Conservation (phyloP, 2,113 vertebrate genomes). For the Cololabis saira region DNA sequence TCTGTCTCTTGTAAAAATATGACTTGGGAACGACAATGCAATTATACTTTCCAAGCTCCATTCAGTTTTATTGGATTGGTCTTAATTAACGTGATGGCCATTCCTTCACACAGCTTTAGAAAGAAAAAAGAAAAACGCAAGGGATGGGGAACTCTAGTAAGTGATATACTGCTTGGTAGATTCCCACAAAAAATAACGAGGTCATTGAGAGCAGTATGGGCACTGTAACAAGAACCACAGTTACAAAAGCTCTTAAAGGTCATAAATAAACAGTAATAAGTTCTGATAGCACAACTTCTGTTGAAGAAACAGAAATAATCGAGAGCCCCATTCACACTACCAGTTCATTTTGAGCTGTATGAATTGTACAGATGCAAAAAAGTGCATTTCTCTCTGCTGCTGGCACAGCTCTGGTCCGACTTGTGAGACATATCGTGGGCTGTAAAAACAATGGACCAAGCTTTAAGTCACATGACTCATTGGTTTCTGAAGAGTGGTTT, state of each 20-base stretch:
- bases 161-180: constrained; percentile 15
- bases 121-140: constrained; percentile 30
- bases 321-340: too few relatives aligned
- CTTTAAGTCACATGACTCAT: too few relatives aligned
- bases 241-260: constrained; percentile 22
- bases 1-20: constrained; percentile 53
- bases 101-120: constrained; percentile 33
- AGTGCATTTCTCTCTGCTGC: too few relatives aligned
- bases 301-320: too few relatives aligned
- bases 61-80: constrained; percentile 58
- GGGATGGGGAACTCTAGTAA: constrained; percentile 15
- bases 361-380: too few relatives aligned
- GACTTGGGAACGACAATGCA: constrained; percentile 65
- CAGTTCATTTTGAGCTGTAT: too few relatives aligned
- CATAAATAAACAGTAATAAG: constrained; percentile 11
- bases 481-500: too few relatives aligned
- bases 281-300: background rate
- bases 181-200: constrained; percentile 37
- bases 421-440: too few relatives aligned
- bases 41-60: constrained; percentile 61
- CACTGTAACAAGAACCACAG: constrained; percentile 16
- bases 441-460: too few relatives aligned
- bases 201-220: constrained; percentile 3
- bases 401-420: too few relatives aligned
- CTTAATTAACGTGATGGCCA: constrained; percentile 53